These are phyloP conservation scores for Chloromyia formosa DNA, from an alignment of 2,888 invertebrate genomes.

Conservation along the genomic window DNA sequence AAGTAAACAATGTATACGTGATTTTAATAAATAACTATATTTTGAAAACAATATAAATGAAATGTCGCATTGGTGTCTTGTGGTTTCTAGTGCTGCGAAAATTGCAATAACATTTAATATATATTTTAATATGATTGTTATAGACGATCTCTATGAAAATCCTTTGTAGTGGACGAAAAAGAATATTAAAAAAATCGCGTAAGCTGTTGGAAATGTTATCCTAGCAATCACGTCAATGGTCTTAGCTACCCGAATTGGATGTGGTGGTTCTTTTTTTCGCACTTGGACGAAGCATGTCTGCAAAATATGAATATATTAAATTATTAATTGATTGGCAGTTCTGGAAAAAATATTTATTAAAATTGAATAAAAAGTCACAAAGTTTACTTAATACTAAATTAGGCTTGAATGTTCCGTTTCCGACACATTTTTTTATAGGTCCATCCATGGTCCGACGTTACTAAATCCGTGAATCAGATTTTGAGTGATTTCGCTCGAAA, in stretches of 20 bases:
- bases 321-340: no score
- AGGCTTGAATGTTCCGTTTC: no score
- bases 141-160: slow-evolving; percentile 65
- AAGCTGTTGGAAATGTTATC: slow-evolving; percentile 92
- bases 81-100: slow-evolving; percentile 10
- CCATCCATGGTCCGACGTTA: no score
- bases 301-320: slow-evolving; percentile 60
- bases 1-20: slow-evolving; percentile 29
- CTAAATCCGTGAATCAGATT: no score
- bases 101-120: slow-evolving; percentile 22
- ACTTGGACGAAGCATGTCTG: slow-evolving; percentile 86
- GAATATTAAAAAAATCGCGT: slow-evolving; percentile 92
- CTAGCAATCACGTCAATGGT: slow-evolving; percentile 94
- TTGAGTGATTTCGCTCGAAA: no score
- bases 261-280: slow-evolving; percentile 90
- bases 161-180: slow-evolving; percentile 95
- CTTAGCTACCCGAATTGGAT: slow-evolving; percentile 92
- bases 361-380: no score
- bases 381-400: no score
- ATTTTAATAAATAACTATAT: slow-evolving; percentile 33
- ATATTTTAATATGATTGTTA: slow-evolving; percentile 24
- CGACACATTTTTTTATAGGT: no score
- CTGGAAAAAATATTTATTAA: no score
- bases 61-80: slow-evolving; percentile 25
- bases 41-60: slow-evolving; percentile 28